These are phyloP conservation scores for Hylaea fasciaria DNA, from an alignment of 2,888 invertebrate species.

Conservation along the genomic window DNA sequence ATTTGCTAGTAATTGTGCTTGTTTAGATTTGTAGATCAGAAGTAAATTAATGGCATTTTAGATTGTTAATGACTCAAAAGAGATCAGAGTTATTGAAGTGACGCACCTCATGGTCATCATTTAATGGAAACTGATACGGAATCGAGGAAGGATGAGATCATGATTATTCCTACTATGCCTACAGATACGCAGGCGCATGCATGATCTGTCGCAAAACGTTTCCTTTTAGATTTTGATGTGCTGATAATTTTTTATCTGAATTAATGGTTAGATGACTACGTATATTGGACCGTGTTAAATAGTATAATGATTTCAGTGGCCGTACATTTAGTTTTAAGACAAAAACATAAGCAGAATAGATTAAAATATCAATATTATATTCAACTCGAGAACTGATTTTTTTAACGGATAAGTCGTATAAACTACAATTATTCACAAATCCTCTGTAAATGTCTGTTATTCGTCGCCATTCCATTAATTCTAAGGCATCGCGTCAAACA, in stretches of 20 bases:
- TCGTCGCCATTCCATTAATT: slow-evolving; percentile 28
- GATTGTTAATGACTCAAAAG: slow-evolving; percentile 20
- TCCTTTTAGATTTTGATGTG: slow-evolving; percentile 24
- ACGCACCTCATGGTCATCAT: slow-evolving; percentile 30
- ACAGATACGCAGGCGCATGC: slow-evolving; percentile 16
- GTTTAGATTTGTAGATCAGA: slow-evolving; percentile 17
- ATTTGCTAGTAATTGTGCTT: slow-evolving; percentile 7
- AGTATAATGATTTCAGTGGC: no score
- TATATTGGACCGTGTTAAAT: no score
- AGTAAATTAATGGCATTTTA: slow-evolving; percentile 16
- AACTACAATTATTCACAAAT: no score
- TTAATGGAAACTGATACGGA: slow-evolving; percentile 30
- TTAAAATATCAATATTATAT: no score
- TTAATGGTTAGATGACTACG: background rate
- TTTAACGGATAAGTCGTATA: no score
- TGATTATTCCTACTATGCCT: slow-evolving; percentile 5
- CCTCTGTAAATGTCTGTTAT: slow-evolving; percentile 11
- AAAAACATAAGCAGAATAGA: no score
- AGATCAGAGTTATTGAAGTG: slow-evolving; percentile 28
- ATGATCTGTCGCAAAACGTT: slow-evolving; percentile 19
- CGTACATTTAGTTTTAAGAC: no score
- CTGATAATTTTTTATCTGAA: background rate
- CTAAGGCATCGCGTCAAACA: slow-evolving; percentile 21
- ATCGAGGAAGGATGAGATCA: slow-evolving; percentile 24
- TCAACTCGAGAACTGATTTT: no score